Evolutionary conservation across 2,113 vertebrate species (phyloP), one percentile per base, ranked within the genome.

Genomic region (Crocuta crocuta): DNA sequence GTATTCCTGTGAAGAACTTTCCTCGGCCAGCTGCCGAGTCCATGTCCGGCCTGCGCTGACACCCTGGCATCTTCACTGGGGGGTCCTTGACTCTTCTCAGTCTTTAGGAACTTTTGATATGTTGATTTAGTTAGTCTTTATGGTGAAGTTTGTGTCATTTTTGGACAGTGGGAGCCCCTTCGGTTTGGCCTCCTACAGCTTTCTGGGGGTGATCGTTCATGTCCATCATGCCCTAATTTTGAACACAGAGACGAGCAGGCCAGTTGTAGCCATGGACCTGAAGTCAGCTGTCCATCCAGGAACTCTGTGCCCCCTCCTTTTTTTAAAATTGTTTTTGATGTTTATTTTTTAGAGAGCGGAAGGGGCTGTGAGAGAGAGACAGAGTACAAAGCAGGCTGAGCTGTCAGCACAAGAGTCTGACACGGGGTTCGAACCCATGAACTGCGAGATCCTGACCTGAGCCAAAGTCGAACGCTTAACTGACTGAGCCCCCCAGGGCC

Each of bases 1-100:
- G 19, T 9, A 2, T 26, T 53, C 16, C 70, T 17, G 15, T 7
- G 43, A 68, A 31, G 33, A 58, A 12, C 35, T 26, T 13, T 35
- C 4, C 43, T 79, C 73, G 21, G 5, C 58, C 3, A 8, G 1
- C 10, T 24, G 5, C 48, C 17, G 13, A 28, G 39, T 19, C 4
- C n/a, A 1, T 15, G 11, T 33, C 3, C 4, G 2, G 21, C 7
- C n/a, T 12, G 3, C 12, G 5, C 15, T 15, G 23, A 13, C 0
- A 0, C n/a, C 16, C 19, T 33, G 45, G 11, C 3, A 2, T 79
- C 45, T 48, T 45, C 17, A 2, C 11, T 65, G 50, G n/a, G n/a
- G 10, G 55, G 26, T 17, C 39, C 15, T 6, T 10, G 55, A 50
- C 15, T 48, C 73, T 53, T 63, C 13, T 28, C 2, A 7, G 10